Conservation (phyloP, 2,888 invertebrate species). For the Cheilosia vulpina region DNA sequence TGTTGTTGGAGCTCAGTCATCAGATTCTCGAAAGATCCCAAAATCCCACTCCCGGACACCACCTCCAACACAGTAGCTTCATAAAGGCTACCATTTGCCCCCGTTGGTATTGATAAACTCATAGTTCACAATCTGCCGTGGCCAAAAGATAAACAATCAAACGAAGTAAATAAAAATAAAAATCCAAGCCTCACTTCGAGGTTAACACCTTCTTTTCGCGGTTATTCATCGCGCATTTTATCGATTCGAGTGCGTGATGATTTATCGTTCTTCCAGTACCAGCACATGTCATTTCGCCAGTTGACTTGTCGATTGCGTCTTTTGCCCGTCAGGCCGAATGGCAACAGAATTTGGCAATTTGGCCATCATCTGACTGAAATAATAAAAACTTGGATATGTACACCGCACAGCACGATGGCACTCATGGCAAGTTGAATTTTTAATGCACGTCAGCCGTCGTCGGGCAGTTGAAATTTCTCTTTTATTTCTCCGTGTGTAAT, state of each 20-base stretch:
- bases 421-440: conserved; percentile 1
- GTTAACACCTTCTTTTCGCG: conserved; percentile 33
- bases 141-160: neutral
- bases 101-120: no score
- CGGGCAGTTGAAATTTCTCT: conserved; percentile 2
- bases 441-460: neutral
- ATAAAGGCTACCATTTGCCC: no score
- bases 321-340: conserved; percentile 8
- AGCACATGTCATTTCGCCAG: conserved; percentile 10
- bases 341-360: conserved; percentile 39
- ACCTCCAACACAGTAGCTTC: no score
- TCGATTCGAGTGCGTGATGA: conserved; percentile 27
- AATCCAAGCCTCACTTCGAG: conserved; percentile 29
- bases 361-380: conserved; percentile 29
- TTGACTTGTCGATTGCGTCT: conserved; percentile 4
- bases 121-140: neutral
- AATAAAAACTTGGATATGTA: conserved; percentile 8
- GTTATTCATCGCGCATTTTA: neutral
- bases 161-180: neutral
- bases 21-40: no score
- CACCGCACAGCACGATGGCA: neutral
- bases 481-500: neutral
- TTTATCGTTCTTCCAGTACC: conserved; percentile 8
- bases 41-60: no score
- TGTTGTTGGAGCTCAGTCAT: no score